Base-by-base conservation (phyloP, 2,888 invertebrate species). In the Steromphala cineraria region DNA sequence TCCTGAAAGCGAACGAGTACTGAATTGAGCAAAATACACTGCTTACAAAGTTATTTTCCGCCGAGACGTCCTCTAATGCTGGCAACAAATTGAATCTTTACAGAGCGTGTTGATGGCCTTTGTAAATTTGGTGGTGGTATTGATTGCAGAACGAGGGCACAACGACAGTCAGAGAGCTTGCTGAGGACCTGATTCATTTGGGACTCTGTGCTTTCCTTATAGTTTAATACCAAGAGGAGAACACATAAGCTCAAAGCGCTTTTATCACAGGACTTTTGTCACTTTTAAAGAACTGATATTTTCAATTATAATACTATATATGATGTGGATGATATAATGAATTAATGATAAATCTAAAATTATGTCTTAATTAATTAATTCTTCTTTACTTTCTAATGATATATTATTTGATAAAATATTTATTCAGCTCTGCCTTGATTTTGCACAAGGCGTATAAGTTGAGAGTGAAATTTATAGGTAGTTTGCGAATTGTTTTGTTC, bases 31-130 rank as follows among this genome's bases (percentile, higher is more conserved):
- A 62, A 62, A 62, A 62, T 62, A 62, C 62, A 62, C 62, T 62
- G 62, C 62, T 62, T 62, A 62, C 62, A 62, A 62, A 62, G 62
- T 62, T 62, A 62, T 62, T 62, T 62, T 62, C 62, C 62, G 62
- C 62, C 62, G 62, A 62, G 62, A 62, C 62, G 62, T 62, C 62
- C 62, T 62, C 62, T 62, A 62, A 62, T 62, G 62, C 28, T 62
- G 62, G 62, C 24, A 62, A 62, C 62, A 62, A 62, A 62, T 62
- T 62, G 62, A 62, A 62, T 62, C 62, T 62, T 62, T 62, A 62
- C 62, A 62, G 62, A 62, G 62, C 62, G 62, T 62, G 62, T 62
- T 62, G 62, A 62, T 62, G 62, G 62, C 62, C 62, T 62, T 62
- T 62, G 62, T 62, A 62, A 62, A 62, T 62, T 62, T 62, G 62